Conservation (phyloP, 53 echinoderm and acorn worm genomes). For the Temnopleurus reevesii region DNA sequence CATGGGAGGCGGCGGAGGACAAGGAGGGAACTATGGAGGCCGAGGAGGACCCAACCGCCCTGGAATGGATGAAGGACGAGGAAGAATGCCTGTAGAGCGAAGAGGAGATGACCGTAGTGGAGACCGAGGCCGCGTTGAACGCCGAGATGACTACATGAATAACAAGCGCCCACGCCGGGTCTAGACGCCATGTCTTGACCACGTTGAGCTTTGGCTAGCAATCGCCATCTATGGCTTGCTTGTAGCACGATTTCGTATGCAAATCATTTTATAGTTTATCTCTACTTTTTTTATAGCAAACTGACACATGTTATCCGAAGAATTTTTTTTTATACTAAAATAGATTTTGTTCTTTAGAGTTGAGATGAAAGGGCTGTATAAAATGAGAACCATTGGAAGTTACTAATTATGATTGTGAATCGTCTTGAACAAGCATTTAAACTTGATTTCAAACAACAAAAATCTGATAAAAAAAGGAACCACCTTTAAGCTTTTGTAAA, state of each 20-base stretch:
- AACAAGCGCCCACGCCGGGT: slow-evolving; percentile 46
- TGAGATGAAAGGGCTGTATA: too few species aligned
- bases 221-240: background rate
- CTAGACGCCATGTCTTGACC: background rate
- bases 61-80: slow-evolving; percentile 32
- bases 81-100: slow-evolving; percentile 18
- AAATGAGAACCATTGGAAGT: too few species aligned
- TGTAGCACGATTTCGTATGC: background rate
- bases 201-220: background rate
- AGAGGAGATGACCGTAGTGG: slow-evolving; percentile 25
- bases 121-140: slow-evolving; percentile 34
- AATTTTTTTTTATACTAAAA: background rate
- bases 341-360: background rate
- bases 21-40: background rate
- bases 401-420: too few species aligned
- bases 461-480: too few species aligned
- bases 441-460: too few species aligned
- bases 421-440: too few species aligned
- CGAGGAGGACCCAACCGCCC: slow-evolving; percentile 46
- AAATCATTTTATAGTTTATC: background rate
- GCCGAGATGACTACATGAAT: slow-evolving; percentile 52
- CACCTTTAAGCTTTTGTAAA: too few species aligned
- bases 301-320: background rate
- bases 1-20: background rate
- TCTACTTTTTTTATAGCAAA: background rate